phyloP scores from a whole-genome alignment of 1,140 invertebrate species.

The Drosophila ambigua region DNA sequence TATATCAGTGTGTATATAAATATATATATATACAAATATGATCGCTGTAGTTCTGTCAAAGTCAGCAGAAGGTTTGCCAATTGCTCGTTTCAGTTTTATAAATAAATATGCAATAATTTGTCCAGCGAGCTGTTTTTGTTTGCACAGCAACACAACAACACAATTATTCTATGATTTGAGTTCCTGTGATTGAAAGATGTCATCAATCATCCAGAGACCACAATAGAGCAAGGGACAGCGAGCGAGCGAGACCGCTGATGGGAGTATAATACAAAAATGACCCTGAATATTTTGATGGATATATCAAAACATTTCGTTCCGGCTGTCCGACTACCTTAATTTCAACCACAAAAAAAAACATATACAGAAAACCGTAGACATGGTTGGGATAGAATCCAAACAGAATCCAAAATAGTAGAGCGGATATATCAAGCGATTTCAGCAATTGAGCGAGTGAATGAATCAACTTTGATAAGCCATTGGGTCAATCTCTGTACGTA shows the following conservation, averaged over 20 bases:
- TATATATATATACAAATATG: not conserved
- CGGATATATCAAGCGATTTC: slow-evolving; percentile 8
- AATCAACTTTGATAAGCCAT: too few relatives aligned
- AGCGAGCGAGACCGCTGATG: not conserved
- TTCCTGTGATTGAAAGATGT: slow-evolving; percentile 26
- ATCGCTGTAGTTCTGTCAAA: slow-evolving; percentile 26
- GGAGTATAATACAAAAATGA: slow-evolving; percentile 1
- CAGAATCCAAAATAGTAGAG: not conserved
- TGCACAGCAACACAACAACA: too few relatives aligned
- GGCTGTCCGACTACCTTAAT: slow-evolving; percentile 37
- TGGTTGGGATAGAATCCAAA: too few relatives aligned
- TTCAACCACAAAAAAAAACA: slow-evolving; percentile 4
- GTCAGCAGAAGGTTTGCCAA: slow-evolving; percentile 27
- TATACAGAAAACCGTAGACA: too few relatives aligned
- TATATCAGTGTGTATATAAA: too few relatives aligned
- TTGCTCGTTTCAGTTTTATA: slow-evolving; percentile 29
- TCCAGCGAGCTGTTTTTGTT: too few relatives aligned
- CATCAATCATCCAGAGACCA: slow-evolving; percentile 47
- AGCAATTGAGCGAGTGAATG: slow-evolving; percentile 11
- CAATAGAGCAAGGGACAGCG: not conserved
- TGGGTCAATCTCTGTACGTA: too few relatives aligned
- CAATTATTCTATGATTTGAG: not conserved
- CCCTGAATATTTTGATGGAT: slow-evolving; percentile 14
- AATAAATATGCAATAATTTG: slow-evolving; percentile 55
- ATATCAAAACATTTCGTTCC: slow-evolving; percentile 34